Conservation (phyloP, 2,113 vertebrate species). For the Toxotes jaculatrix region DNA sequence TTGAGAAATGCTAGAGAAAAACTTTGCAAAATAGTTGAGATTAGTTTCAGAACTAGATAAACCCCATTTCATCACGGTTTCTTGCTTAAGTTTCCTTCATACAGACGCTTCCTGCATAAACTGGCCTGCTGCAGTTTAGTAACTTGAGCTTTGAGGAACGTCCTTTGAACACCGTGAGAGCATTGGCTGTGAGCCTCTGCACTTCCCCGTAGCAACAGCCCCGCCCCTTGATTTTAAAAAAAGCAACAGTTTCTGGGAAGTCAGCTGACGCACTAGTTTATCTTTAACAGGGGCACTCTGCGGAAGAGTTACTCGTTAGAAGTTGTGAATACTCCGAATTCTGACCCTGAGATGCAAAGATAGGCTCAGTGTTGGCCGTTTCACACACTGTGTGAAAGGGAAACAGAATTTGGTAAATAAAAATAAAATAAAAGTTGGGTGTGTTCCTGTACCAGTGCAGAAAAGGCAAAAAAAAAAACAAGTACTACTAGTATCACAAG, state of each 20-base stretch:
- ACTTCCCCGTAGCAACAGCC: constrained; percentile 80
- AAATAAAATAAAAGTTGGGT: background rate
- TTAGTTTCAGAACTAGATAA: background rate
- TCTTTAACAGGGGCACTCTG: constrained; percentile 46
- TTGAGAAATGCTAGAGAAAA: background rate
- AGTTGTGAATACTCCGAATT: constrained; percentile 63
- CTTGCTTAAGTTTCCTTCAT: constrained; percentile 2
- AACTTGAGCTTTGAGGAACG: constrained; percentile 52
- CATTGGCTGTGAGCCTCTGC: constrained; percentile 46
- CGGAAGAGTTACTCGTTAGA: constrained; percentile 8
- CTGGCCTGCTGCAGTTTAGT: constrained; percentile 8
- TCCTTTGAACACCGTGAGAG: background rate
- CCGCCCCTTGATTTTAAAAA: constrained; percentile 72
- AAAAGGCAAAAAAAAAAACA: background rate
- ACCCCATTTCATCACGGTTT: background rate
- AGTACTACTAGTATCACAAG: background rate
- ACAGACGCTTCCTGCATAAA: background rate
- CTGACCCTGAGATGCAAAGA: constrained; percentile 38
- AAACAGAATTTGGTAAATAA: background rate
- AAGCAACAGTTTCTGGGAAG: constrained; percentile 80
- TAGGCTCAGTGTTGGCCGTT: constrained; percentile 1
- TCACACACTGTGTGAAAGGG: background rate
- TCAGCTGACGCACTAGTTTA: constrained; percentile 77
- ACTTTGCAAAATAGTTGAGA: background rate
- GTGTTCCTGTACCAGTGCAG: background rate